These are phyloP conservation scores for Halcyon senegalensis DNA, from an alignment of 2,113 vertebrate genomes.

Conservation along the genomic window DNA sequence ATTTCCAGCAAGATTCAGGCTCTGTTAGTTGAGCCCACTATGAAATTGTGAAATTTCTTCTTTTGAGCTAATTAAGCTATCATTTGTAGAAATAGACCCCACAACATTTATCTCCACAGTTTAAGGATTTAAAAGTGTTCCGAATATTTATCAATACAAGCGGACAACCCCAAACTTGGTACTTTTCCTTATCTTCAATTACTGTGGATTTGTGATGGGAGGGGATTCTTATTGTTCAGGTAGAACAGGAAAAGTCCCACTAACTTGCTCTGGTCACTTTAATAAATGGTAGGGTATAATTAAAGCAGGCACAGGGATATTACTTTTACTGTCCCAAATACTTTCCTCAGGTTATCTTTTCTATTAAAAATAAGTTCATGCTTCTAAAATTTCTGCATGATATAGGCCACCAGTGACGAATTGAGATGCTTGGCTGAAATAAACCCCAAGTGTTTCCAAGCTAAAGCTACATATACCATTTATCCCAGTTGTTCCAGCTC, in stretches of 20 bases:
- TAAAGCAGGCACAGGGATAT: neutral
- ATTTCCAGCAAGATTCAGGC: constrained; percentile 48
- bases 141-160: constrained; percentile 3
- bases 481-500: neutral
- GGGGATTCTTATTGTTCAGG: neutral
- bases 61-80: constrained; percentile 70
- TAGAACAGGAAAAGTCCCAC: neutral
- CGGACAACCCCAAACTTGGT: neutral
- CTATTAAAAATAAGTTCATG: neutral
- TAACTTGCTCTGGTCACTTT: neutral
- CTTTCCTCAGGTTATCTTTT: neutral
- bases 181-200: neutral
- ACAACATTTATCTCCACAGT: constrained; percentile 60
- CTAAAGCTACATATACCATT: neutral
- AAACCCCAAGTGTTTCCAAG: neutral
- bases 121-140: constrained; percentile 55
- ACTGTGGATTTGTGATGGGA: neutral
- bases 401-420: neutral
- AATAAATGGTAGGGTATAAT: neutral
- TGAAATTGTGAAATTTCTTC: constrained; percentile 61
- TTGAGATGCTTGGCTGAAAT: neutral
- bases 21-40: constrained; percentile 42
- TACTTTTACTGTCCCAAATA: neutral
- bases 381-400: neutral
- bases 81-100: constrained; percentile 18